These are phyloP conservation scores for Caenorhabditis tropicalis DNA, from an alignment of 1,140 invertebrate species.

Conservation along the genomic window DNA sequence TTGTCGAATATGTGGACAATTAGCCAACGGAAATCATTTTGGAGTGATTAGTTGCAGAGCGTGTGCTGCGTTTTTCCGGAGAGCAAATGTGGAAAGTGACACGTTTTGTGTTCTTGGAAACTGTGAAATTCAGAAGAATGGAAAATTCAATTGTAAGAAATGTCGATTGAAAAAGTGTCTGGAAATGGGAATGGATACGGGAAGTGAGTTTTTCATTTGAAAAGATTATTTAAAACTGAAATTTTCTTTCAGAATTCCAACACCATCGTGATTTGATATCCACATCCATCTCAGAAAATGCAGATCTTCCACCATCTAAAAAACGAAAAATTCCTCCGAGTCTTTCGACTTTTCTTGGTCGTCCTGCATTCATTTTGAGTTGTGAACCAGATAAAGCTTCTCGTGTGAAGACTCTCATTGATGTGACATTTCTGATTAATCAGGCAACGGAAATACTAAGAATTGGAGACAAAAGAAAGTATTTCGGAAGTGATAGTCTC, in stretches of 20 bases:
- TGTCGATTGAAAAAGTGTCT: not conserved
- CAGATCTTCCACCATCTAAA: not conserved
- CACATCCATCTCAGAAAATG: not conserved
- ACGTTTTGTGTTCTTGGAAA: not conserved
- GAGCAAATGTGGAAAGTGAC: not conserved
- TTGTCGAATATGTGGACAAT: not conserved
- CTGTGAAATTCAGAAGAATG: not conserved
- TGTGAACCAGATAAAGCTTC: not conserved
- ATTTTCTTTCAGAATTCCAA: not conserved
- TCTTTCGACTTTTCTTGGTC: not conserved
- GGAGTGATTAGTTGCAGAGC: constrained; percentile 16
- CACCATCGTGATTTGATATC: constrained; percentile 1
- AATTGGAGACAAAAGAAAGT: not conserved
- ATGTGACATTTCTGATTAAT: not conserved
- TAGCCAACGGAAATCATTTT: not conserved
- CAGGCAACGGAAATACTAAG: not conserved
- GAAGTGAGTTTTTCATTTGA: not conserved
- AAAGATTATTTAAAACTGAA: not conserved
- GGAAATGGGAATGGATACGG: not conserved
- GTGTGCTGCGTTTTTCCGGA: constrained; percentile 12
- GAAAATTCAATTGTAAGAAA: constrained; percentile 1
- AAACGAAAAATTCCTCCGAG: not conserved
- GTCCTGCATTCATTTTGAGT: not conserved
- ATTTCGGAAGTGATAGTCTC: not conserved
- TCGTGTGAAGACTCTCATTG: not conserved